A percentile compares a stretch with the other conserved stretches of the same genome.
These are phyloP conservation scores for Kryptopterus vitreolus DNA, from an alignment of 2,797 vertebrate genomes.

Conservation along the genomic window DNA sequence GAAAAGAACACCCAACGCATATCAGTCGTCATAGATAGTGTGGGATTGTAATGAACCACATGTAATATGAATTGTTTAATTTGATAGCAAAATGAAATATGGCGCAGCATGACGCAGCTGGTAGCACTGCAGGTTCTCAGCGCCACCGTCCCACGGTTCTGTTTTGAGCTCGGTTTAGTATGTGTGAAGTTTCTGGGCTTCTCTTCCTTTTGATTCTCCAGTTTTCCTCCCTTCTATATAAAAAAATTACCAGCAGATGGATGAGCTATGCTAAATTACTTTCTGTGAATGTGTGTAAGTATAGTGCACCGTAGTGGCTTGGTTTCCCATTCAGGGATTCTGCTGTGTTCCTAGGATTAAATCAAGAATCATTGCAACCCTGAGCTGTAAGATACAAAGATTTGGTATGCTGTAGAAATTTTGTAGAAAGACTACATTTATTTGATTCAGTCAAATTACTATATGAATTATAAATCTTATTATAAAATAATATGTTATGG, in stretches of 20 bases:
- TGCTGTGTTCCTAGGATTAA: neutral
- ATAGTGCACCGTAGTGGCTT: neutral
- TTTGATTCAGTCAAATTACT: neutral
- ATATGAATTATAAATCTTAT: neutral
- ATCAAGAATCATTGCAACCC: neutral
- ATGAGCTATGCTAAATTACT: neutral
- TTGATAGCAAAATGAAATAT: slow-evolving; percentile 1
- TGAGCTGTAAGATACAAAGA: neutral
- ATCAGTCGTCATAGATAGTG: neutral
- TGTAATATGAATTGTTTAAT: slow-evolving; percentile 1
- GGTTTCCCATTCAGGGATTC: neutral
- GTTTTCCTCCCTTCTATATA: neutral
- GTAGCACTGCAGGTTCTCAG: neutral
- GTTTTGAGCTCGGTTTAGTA: neutral
- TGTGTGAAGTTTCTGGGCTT: neutral
- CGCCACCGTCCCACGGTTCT: neutral
- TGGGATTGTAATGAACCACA: neutral
- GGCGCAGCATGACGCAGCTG: neutral
- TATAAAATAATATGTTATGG: neutral
- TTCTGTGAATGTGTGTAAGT: neutral
- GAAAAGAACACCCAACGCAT: neutral
- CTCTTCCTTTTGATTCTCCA: neutral
- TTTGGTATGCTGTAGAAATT: neutral
- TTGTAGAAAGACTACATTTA: neutral
- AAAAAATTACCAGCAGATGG: neutral